Percentiles rank a stretch among this genome's conserved stretches.
These are phyloP conservation scores for Oreochromis tanganicae DNA, from an alignment of 2,113 vertebrate genomes.

Conservation along the genomic window DNA sequence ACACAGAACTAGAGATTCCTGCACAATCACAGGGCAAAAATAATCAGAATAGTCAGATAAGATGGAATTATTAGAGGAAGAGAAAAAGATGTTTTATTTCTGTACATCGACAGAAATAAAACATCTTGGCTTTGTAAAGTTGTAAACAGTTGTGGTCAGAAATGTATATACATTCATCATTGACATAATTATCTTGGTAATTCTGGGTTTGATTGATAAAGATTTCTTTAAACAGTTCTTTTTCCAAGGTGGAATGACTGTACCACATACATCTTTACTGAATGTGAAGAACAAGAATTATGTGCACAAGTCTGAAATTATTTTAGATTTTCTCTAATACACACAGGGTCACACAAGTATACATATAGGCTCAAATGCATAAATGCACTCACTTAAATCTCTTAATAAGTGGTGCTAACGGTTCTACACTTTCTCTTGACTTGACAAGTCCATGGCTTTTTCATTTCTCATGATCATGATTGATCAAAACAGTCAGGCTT, in stretches of 20 bases:
- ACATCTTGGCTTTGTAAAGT: not conserved
- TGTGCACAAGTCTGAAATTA: not conserved
- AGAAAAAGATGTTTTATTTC: not conserved
- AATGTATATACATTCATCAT: not conserved
- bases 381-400: not conserved
- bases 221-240: not conserved
- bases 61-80: not conserved
- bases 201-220: not conserved
- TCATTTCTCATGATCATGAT: not conserved
- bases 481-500: not conserved
- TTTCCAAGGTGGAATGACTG: not conserved
- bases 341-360: not conserved
- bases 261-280: not conserved
- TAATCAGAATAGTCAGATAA: not conserved
- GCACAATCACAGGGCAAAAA: not conserved
- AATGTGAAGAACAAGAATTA: not conserved
- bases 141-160: not conserved
- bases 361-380: not conserved
- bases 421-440: not conserved
- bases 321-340: not conserved
- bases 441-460: not conserved
- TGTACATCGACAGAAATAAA: not conserved
- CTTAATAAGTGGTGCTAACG: accelerated
- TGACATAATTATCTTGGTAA: not conserved
- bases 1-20: not conserved